Evolutionary conservation across 2,113 vertebrate species (phyloP).

Genomic region (Herpetotheres cachinnans): DNA sequence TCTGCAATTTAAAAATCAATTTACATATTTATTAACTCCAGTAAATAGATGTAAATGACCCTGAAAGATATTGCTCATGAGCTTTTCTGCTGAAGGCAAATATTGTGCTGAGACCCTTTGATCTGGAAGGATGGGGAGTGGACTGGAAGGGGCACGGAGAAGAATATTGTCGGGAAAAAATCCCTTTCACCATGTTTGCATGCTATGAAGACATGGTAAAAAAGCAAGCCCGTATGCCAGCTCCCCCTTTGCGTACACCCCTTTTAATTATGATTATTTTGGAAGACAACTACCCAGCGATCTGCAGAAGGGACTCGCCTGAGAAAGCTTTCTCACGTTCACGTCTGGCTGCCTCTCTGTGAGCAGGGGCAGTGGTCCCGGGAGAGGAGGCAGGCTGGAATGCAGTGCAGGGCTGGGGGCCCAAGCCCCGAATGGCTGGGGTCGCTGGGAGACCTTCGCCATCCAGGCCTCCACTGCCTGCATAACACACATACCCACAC

Average conservation of each 20-base stretch:
- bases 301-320: slow-evolving; percentile 55
- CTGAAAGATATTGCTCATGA: neutral
- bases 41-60: neutral
- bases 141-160: neutral
- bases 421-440: slow-evolving; percentile 43
- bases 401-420: slow-evolving; percentile 46
- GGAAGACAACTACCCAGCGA: neutral
- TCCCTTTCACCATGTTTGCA: neutral
- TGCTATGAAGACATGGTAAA: slow-evolving; percentile 3
- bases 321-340: slow-evolving; percentile 78
- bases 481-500: neutral
- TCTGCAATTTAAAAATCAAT: neutral
- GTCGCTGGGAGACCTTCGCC: slow-evolving; percentile 42
- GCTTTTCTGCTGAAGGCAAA: neutral
- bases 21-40: slow-evolving; percentile 17
- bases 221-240: neutral
- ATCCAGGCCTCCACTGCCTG: slow-evolving; percentile 20
- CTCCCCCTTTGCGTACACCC: neutral
- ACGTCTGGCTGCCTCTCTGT: slow-evolving; percentile 75
- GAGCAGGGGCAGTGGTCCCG: slow-evolving; percentile 45
- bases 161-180: neutral
- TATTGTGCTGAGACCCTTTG: slow-evolving; percentile 22
- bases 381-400: slow-evolving; percentile 68
- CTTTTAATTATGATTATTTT: slow-evolving; percentile 25
- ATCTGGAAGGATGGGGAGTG: slow-evolving; percentile 14